Base-by-base conservation (phyloP, 2,797 vertebrate species). In the Gastrophryne carolinensis region DNA sequence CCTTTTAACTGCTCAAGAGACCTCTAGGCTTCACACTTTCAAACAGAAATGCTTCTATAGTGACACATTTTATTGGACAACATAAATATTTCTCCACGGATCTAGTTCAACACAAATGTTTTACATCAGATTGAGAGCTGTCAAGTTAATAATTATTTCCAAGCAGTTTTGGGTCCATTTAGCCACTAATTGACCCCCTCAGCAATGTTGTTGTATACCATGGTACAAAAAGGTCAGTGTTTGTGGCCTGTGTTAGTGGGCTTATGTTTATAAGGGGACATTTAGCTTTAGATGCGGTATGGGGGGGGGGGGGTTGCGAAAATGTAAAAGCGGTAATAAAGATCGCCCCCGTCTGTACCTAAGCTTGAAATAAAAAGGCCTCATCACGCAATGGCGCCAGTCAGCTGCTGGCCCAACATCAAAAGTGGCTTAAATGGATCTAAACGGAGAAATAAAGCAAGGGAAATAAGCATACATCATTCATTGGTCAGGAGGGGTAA, bases 21-120 rank as follows among this genome's bases (percentile, higher is more conserved):
- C 21, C 58, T 78, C 67, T 65, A 72, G 30, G 12, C 60, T 78
- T 78, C 68, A 78, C 75, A 78, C 75, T 63, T 78, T 50, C 60
- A 65, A 52, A 17, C 60, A 72, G 67, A 72, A 78, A 72, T 78
- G 68, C 75, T 72, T 78, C 64, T 69, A 64, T 27, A 78, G 68
- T 78, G 75, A 78, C 75, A 78, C 75, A 65, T 78, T 78, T 78
- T 78, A 72, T 72, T 78, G 75, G 75, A 37, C 68, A 78, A 65
- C 75, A 65, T 72, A 78, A 78, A 71, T 72, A 72, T 65, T 78
- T 72, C 75, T 78, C 29, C 15, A 21, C 37, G 75, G 68, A 72
- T 72, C 72, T 64, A 27, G 35, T 65, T 65, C 37, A 30, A 49
- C 58, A 32, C 21, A 30, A 72, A 78, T 78, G 75, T 78, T 72